Percentiles rank a stretch among this genome's conserved stretches.
Conservation (phyloP, 2,888 invertebrate species). For the Drosophila gaucha region DNA sequence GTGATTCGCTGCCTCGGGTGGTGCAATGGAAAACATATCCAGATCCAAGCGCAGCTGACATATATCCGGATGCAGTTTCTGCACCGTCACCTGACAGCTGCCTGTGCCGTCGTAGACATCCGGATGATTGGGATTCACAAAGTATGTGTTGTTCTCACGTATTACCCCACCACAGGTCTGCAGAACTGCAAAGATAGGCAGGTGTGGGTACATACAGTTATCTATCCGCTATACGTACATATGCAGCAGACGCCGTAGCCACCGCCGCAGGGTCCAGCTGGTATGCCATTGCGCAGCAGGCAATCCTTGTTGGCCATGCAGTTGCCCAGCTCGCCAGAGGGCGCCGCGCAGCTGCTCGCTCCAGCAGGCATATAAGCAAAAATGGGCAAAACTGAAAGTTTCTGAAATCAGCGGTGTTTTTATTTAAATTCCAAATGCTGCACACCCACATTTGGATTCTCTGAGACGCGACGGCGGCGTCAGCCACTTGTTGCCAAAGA, state of each 20-base stretch:
- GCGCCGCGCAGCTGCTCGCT: slow-evolving; percentile 90
- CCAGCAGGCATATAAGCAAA: slow-evolving; percentile 92
- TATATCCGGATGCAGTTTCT: slow-evolving; percentile 91
- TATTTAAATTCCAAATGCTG: background rate
- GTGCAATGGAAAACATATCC: slow-evolving; percentile 90
- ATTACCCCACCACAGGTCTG: slow-evolving; percentile 92
- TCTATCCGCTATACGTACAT: slow-evolving; percentile 69
- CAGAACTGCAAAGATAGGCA: slow-evolving; percentile 86
- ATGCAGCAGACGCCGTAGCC: slow-evolving; percentile 84
- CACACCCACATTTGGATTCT: slow-evolving; percentile 78
- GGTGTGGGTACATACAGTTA: background rate
- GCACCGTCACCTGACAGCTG: slow-evolving; percentile 93
- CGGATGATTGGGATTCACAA: slow-evolving; percentile 93
- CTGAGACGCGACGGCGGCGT: slow-evolving; percentile 59
- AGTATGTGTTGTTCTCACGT: slow-evolving; percentile 93
- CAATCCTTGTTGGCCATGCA: slow-evolving; percentile 91
- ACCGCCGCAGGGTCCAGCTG: slow-evolving; percentile 91
- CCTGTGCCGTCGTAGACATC: slow-evolving; percentile 90
- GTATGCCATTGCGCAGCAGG: slow-evolving; percentile 88
- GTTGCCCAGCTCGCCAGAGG: slow-evolving; percentile 92
- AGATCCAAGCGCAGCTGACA: slow-evolving; percentile 94
- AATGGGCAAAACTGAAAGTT: slow-evolving; percentile 89
- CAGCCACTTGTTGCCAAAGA: slow-evolving; percentile 81
- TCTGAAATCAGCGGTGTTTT: too few relatives aligned
- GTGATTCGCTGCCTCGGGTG: slow-evolving; percentile 91